Percentiles rank a stretch among this genome's conserved stretches.
Conservation (phyloP, 1,140 invertebrate species). For the Zophobas morio region DNA sequence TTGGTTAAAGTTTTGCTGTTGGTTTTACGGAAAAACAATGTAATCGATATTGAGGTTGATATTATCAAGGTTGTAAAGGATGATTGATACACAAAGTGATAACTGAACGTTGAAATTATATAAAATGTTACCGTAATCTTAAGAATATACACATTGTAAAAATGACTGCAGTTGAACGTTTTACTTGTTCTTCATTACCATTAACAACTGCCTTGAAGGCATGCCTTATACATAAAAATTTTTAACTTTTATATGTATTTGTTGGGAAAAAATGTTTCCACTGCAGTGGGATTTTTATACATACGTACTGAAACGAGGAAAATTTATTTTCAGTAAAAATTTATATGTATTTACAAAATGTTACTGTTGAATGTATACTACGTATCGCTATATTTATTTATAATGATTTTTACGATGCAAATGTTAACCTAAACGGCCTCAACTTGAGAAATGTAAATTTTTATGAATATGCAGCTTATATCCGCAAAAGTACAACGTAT, state of each 20-base stretch:
- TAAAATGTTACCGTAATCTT: slow-evolving; percentile 55
- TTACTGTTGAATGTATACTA: slow-evolving; percentile 59
- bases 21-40: not conserved
- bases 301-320: slow-evolving; percentile 52
- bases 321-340: slow-evolving; percentile 57
- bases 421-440: slow-evolving; percentile 52
- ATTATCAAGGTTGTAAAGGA: slow-evolving; percentile 50
- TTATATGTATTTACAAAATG: slow-evolving; percentile 61
- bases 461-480: slow-evolving; percentile 47
- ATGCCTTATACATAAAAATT: slow-evolving; percentile 63
- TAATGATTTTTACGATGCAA: slow-evolving; percentile 53
- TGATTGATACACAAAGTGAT: slow-evolving; percentile 47
- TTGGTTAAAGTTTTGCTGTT: slow-evolving; percentile 28
- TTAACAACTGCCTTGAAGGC: slow-evolving; percentile 62
- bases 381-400: slow-evolving; percentile 54
- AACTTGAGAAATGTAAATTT: slow-evolving; percentile 44
- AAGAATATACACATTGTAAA: slow-evolving; percentile 49
- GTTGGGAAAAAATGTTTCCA: slow-evolving; percentile 56
- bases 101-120: slow-evolving; percentile 50
- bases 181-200: slow-evolving; percentile 55
- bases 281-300: slow-evolving; percentile 54
- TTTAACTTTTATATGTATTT: slow-evolving; percentile 60
- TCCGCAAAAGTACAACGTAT: slow-evolving; percentile 45
- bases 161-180: slow-evolving; percentile 54
- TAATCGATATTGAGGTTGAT: slow-evolving; percentile 44